Base-by-base conservation (phyloP, 2,797 vertebrate species). In the Podarcis lilfordi region DNA sequence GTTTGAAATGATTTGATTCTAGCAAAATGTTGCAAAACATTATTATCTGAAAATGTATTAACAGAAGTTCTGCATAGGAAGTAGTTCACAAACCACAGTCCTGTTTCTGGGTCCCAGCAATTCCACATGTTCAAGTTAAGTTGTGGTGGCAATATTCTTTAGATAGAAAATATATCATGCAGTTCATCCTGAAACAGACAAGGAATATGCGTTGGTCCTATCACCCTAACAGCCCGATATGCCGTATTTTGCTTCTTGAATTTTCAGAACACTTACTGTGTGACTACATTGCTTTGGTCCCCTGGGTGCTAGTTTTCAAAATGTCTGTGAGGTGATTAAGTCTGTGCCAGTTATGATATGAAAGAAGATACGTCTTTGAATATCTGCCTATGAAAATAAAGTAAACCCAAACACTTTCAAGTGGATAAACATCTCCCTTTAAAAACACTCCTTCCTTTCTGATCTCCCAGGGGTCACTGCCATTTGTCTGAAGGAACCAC, bases 381-480 rank as follows among this genome's bases (percentile, higher is more conserved):
- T 37, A 75, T 59, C 87, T 93, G 85, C 37, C 74, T 66, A 85
- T 86, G 71, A 27, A 93, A 90, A 43, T 77, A 19, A 91, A 89
- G 21, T 75, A 77, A 92, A 85, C 88, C 90, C 27, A 85, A 92
- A 89, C 76, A 2, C 29, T 92, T 92, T 91, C 77, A 92, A 87
- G 89, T 87, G 85, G 89, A 87, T 11, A 91, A 94, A 92, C 61
- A 90, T 32, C 8, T 13, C 27, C 88, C 4, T 68, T 93, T 91
- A 80, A 87, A 92, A 91, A 91, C 84, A 85, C 27, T 72, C 84
- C 55, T 1, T 1, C 25, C 45, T 87, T 91, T 1, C 85, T 93
- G 84, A 89, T 87, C 85, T 87, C 55, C 59, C 6, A 0, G 10
- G n/a, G 79, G 76, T 92, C 86, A 35, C 11, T 86, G 1, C 3